phyloP scores from a whole-genome alignment of 2,797 vertebrate genomes.

The Molothrus ater region DNA sequence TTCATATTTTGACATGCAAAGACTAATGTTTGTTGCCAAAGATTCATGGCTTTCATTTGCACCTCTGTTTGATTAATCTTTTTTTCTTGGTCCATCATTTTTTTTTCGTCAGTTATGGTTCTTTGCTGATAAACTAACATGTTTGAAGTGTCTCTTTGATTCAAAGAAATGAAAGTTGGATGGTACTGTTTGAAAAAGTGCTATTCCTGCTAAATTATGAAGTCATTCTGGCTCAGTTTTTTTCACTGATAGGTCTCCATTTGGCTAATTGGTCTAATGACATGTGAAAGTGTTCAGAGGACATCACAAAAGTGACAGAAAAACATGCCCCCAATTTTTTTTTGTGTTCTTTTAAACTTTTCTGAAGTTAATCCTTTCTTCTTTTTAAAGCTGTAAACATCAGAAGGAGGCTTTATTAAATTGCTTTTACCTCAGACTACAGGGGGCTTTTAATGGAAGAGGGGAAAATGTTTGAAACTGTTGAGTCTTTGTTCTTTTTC shows the following conservation, averaged over 20 bases:
- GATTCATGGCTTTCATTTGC: slow-evolving; percentile 28
- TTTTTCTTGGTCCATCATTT: not conserved
- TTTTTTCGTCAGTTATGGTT: not conserved
- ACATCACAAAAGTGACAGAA: not conserved
- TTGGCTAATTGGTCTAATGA: slow-evolving; percentile 28
- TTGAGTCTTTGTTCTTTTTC: slow-evolving; percentile 41
- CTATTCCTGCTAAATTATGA: not conserved
- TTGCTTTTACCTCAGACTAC: slow-evolving; percentile 34
- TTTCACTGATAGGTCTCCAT: not conserved
- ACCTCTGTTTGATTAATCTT: slow-evolving; percentile 10
- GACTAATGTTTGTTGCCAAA: not conserved
- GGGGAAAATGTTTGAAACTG: slow-evolving; percentile 1
- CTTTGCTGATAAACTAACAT: not conserved
- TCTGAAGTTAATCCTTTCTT: slow-evolving; percentile 6
- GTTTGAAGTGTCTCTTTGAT: slow-evolving; percentile 54
- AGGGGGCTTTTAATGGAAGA: slow-evolving; percentile 12
- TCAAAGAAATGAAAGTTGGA: not conserved
- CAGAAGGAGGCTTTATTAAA: slow-evolving; percentile 18
- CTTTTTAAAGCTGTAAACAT: slow-evolving; percentile 1
- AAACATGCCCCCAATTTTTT: not conserved
- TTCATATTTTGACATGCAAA: not conserved
- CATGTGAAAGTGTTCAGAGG: not conserved
- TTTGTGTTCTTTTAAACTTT: not conserved
- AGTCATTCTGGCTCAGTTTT: not conserved
- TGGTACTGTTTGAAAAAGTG: slow-evolving; percentile 10